Evolutionary conservation across 2,888 invertebrate genomes (phyloP).

Genomic region (Amorpha juglandis): DNA sequence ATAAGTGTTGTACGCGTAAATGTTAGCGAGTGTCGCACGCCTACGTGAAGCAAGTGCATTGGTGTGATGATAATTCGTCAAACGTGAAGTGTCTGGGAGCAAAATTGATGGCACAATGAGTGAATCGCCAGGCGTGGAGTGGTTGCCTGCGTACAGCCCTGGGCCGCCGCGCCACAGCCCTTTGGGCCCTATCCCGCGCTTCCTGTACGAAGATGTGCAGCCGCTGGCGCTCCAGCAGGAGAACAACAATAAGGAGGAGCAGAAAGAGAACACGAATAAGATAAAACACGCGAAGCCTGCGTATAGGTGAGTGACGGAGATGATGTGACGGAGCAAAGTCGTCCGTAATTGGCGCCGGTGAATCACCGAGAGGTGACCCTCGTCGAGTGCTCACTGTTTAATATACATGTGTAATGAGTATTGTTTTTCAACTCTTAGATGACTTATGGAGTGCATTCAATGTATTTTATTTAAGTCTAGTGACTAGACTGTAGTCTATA

Average conservation of each 20-base stretch:
- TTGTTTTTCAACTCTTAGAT: conserved; percentile 19
- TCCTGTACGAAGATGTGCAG: conserved; percentile 79
- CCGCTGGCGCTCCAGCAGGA: conserved; percentile 70
- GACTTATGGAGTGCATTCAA: conserved; percentile 18
- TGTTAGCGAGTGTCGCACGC: conserved; percentile 71
- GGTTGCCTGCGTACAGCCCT: conserved; percentile 81
- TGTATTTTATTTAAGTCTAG: not conserved
- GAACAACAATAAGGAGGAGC: conserved; percentile 79
- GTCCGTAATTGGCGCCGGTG: conserved; percentile 22
- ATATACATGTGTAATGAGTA: conserved; percentile 13
- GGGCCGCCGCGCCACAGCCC: conserved; percentile 81
- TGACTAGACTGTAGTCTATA: too few species aligned
- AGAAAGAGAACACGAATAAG: conserved; percentile 75
- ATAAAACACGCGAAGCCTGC: conserved; percentile 84
- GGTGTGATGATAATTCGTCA: conserved; percentile 47
- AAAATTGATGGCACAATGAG: conserved; percentile 75
- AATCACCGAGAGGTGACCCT: conserved; percentile 47
- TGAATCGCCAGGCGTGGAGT: conserved; percentile 81
- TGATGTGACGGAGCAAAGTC: conserved; percentile 15
- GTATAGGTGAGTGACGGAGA: conserved; percentile 76
- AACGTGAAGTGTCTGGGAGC: conserved; percentile 51
- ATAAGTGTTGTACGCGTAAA: conserved; percentile 76
- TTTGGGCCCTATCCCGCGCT: conserved; percentile 76
- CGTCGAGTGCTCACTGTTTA: conserved; percentile 12
- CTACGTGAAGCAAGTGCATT: conserved; percentile 57